These are phyloP conservation scores for Eidolon dupreanum DNA, from an alignment of 2,797 vertebrate genomes.

Conservation along the genomic window DNA sequence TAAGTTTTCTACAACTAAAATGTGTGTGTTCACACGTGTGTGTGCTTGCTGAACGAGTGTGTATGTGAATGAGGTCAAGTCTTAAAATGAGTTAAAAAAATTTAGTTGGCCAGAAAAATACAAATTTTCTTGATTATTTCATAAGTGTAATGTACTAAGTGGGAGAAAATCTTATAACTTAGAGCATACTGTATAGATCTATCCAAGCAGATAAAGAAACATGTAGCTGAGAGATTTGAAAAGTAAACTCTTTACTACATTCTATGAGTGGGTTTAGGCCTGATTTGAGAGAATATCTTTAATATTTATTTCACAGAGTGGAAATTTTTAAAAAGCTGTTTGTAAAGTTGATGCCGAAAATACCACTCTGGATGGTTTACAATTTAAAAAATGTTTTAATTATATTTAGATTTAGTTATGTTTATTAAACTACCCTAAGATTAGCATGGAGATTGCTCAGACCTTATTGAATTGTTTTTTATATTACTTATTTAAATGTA, in stretches of 20 bases:
- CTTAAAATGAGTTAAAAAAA: background rate
- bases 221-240: background rate
- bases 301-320: background rate
- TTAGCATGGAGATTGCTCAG: background rate
- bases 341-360: constrained; percentile 36
- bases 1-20: constrained; percentile 84
- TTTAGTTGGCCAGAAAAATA: constrained; percentile 44
- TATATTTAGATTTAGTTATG: constrained; percentile 41
- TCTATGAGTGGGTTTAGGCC: background rate
- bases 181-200: background rate
- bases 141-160: background rate
- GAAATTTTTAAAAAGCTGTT: constrained; percentile 18
- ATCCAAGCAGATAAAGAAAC: background rate
- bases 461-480: background rate
- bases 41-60: constrained; percentile 44
- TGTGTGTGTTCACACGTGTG: constrained; percentile 67
- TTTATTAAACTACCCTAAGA: background rate
- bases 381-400: background rate
- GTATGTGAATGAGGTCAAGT: constrained; percentile 35
- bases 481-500: background rate
- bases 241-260: background rate
- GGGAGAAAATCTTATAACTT: background rate
- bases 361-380: background rate
- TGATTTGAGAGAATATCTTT: constrained; percentile 26
- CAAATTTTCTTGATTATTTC: constrained; percentile 27